Percentiles rank a stretch among this genome's conserved stretches.
Conservation (phyloP, 2,797 vertebrate species). For the Pangasius larnaudii region DNA sequence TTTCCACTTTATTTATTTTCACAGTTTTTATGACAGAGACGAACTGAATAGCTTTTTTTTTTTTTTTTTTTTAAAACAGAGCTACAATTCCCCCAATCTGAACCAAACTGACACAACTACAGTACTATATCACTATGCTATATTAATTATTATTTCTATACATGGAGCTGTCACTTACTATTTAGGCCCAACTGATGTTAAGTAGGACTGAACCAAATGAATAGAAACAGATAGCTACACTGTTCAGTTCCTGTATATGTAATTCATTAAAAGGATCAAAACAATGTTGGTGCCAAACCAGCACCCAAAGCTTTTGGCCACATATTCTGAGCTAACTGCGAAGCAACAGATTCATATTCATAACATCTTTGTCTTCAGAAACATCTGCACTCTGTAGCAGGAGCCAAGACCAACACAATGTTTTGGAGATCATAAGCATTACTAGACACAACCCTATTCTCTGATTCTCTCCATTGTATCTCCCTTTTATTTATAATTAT, state of each 20-base stretch:
- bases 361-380: constrained; percentile 72
- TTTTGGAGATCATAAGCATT: constrained; percentile 69
- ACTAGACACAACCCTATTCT: constrained; percentile 58
- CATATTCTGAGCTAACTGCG: constrained; percentile 60
- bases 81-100: neutral
- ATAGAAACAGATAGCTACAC: neutral
- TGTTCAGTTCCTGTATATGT: neutral
- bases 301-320: neutral
- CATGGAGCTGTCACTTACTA: neutral
- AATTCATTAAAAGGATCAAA: neutral
- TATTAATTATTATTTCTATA: neutral
- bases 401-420: constrained; percentile 78
- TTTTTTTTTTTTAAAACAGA: neutral
- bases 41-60: neutral
- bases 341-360: constrained; percentile 61
- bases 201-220: neutral
- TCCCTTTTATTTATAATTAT: constrained; percentile 1
- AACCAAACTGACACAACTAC: neutral
- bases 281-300: neutral
- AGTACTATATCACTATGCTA: neutral
- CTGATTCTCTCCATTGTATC: constrained; percentile 14
- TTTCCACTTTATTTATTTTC: too few species aligned
- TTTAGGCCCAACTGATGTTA: neutral
- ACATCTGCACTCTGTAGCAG: constrained; percentile 73
- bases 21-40: neutral